phyloP scores from a whole-genome alignment of 2,888 invertebrate genomes.

The Conus canariensis region DNA sequence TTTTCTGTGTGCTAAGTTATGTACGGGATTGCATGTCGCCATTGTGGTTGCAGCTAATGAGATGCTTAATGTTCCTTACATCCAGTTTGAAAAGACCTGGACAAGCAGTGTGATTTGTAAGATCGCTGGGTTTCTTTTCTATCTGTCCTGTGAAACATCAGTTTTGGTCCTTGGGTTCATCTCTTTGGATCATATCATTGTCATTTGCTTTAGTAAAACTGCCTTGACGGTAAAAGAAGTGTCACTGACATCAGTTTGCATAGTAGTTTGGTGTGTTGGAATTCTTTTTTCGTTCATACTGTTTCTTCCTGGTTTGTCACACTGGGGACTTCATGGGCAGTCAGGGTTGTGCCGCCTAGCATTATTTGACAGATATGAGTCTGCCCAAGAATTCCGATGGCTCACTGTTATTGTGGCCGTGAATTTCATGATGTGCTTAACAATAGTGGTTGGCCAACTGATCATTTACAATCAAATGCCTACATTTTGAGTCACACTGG shows the following conservation, averaged over 20 bases:
- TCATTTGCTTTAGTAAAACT: not conserved
- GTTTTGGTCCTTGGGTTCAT: not conserved
- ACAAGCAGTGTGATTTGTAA: not conserved
- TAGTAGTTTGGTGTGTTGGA: not conserved
- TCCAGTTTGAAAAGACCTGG: not conserved
- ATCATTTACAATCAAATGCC: not conserved
- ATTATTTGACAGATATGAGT: not conserved
- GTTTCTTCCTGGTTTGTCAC: slow-evolving; percentile 5
- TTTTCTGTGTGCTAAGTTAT: not conserved
- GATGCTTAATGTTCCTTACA: not conserved
- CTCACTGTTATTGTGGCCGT: not conserved
- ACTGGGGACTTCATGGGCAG: not conserved
- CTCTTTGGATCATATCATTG: not conserved
- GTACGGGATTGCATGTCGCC: not conserved
- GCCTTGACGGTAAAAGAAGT: too few relatives aligned
- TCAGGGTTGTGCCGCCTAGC: not conserved
- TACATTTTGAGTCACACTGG: not conserved
- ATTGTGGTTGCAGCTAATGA: not conserved
- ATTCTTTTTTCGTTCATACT: not conserved
- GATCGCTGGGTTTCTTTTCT: not conserved
- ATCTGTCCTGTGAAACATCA: not conserved
- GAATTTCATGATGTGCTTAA: not conserved
- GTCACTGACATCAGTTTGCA: not conserved
- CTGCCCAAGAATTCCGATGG: not conserved
- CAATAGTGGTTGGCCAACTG: not conserved